Evolutionary conservation across 2,113 vertebrate species (phyloP).

Genomic region (Emydocephalus ijimae): DNA sequence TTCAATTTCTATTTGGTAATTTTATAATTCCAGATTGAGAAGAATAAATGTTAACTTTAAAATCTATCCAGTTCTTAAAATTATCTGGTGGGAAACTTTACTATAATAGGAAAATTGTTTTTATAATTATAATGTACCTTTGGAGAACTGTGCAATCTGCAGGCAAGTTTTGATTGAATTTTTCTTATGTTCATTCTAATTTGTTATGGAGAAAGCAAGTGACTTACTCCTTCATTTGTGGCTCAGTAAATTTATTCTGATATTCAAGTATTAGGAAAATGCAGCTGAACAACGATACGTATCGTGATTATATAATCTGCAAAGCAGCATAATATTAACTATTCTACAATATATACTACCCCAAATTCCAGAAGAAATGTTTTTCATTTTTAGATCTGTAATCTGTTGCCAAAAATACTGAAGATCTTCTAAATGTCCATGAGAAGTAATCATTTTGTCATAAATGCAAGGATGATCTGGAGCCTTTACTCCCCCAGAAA

Average conservation of each 20-base stretch:
- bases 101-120: slow-evolving; percentile 14
- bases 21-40: slow-evolving; percentile 41
- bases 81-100: slow-evolving; percentile 14
- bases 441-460: slow-evolving; percentile 93
- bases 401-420: slow-evolving; percentile 79
- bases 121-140: slow-evolving; percentile 45
- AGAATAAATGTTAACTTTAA: slow-evolving; percentile 31
- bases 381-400: slow-evolving; percentile 70
- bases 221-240: slow-evolving; percentile 53
- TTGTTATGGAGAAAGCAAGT: slow-evolving; percentile 45
- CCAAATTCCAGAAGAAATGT: slow-evolving; percentile 68
- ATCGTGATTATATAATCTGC: slow-evolving; percentile 69
- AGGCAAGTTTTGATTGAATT: slow-evolving; percentile 40
- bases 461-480: slow-evolving; percentile 90
- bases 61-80: slow-evolving; percentile 33
- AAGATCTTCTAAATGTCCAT: slow-evolving; percentile 81
- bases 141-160: slow-evolving; percentile 15
- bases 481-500: slow-evolving; percentile 87
- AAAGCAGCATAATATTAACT: slow-evolving; percentile 82
- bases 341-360: slow-evolving; percentile 80
- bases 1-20: slow-evolving; percentile 16
- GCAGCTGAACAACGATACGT: slow-evolving; percentile 86
- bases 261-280: slow-evolving; percentile 76
- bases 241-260: slow-evolving; percentile 66
- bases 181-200: slow-evolving; percentile 36